These are phyloP conservation scores for Xanthorhoe designata DNA, from an alignment of 2,888 invertebrate species.

Conservation along the genomic window DNA sequence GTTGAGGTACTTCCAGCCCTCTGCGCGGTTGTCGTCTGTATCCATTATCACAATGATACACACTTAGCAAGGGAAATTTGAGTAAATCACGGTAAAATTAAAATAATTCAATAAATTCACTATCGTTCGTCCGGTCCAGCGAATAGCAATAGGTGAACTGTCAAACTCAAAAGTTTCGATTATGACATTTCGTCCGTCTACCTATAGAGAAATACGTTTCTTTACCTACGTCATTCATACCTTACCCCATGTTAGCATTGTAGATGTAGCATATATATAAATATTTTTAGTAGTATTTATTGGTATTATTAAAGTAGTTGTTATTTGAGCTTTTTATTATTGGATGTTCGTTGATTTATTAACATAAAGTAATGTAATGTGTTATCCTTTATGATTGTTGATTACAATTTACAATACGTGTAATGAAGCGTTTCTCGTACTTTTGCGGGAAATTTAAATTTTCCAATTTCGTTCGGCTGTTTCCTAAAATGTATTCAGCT, in stretches of 20 bases:
- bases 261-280: too few species aligned
- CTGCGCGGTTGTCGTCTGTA: constrained; percentile 75
- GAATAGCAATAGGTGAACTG: constrained; percentile 45
- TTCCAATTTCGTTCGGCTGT: background rate
- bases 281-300: too few species aligned
- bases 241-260: too few species aligned
- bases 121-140: constrained; percentile 39
- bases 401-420: background rate
- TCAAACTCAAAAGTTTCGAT: constrained; percentile 45
- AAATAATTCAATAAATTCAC: constrained; percentile 40
- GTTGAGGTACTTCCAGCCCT: constrained; percentile 82
- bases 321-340: too few species aligned
- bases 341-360: too few species aligned
- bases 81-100: constrained; percentile 35
- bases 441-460: background rate
- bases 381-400: background rate
- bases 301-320: too few species aligned
- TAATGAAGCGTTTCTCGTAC: background rate
- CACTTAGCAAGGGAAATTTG: constrained; percentile 28
- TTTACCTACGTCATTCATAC: background rate
- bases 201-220: constrained; percentile 30
- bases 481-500: too few species aligned
- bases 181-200: constrained; percentile 31
- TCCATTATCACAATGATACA: constrained; percentile 57
- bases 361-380: too few species aligned